These are phyloP conservation scores for Platygyra sinensis DNA, from an alignment of 64 coral and sea anemone genomes.

Conservation along the genomic window DNA sequence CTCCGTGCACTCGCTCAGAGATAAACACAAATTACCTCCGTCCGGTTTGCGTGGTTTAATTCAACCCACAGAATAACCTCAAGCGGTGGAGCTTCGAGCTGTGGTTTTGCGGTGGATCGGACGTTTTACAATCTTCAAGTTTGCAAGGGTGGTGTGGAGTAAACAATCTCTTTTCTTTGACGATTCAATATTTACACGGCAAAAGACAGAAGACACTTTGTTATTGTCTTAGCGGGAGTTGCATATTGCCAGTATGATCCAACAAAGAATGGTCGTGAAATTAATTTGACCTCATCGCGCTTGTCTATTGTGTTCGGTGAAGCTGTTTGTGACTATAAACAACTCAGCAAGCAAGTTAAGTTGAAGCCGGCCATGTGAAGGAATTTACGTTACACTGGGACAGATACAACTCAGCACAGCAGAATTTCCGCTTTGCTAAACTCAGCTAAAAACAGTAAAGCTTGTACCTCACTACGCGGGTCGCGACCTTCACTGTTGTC, in stretches of 20 bases:
- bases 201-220: not conserved
- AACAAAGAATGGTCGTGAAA: not conserved
- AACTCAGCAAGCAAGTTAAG: not conserved
- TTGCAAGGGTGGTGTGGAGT: not conserved
- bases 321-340: not conserved
- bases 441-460: not conserved
- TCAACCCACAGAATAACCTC: not conserved
- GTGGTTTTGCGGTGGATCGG: not conserved
- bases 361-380: not conserved
- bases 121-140: not conserved
- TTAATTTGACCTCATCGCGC: constrained; percentile 18
- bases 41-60: not conserved
- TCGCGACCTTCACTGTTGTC: not conserved
- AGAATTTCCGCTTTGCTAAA: not conserved
- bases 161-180: constrained; percentile 4
- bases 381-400: not conserved
- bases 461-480: not conserved
- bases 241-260: not conserved
- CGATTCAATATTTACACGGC: constrained; percentile 26
- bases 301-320: not conserved
- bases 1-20: not conserved
- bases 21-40: not conserved
- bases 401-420: not conserved
- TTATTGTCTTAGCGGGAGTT: not conserved
- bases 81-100: not conserved